Evolutionary conservation across 2,888 invertebrate species (phyloP).

Genomic region (Tachina grossa): DNA sequence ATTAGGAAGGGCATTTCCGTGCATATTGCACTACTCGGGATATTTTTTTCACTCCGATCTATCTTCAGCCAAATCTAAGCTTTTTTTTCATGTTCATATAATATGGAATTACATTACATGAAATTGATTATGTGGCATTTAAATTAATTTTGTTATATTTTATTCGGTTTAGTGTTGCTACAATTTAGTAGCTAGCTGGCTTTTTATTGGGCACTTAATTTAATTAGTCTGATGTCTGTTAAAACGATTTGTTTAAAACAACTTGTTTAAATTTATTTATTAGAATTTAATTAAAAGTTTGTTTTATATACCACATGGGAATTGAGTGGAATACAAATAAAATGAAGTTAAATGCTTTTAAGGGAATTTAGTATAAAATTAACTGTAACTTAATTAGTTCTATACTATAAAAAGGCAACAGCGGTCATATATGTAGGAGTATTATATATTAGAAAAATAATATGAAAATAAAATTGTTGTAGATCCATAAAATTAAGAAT

Average conservation of each 20-base stretch:
- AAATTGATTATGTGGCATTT: background rate
- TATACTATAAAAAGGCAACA: background rate
- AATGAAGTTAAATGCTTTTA: background rate
- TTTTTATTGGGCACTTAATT: conserved; percentile 43
- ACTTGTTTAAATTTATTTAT: conserved; percentile 38
- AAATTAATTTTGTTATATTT: background rate
- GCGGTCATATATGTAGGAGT: no score
- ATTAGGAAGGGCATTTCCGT: no score
- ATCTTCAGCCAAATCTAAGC: background rate
- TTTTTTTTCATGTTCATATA: background rate
- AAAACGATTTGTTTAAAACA: conserved; percentile 35
- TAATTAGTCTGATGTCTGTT: conserved; percentile 55
- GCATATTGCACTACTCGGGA: no score
- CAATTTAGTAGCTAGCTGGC: background rate
- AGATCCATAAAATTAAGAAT: no score
- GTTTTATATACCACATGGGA: conserved; percentile 22
- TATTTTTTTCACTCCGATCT: no score
- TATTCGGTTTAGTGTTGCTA: no score
- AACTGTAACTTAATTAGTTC: background rate
- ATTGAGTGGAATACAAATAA: background rate
- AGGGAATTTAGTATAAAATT: background rate
- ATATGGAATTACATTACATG: background rate
- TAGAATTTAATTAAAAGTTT: conserved; percentile 25
- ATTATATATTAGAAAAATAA: no score
- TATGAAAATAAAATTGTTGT: no score